Evolutionary conservation across 2,797 vertebrate genomes (phyloP).

Genomic region (Crocodylus rhombifer): DNA sequence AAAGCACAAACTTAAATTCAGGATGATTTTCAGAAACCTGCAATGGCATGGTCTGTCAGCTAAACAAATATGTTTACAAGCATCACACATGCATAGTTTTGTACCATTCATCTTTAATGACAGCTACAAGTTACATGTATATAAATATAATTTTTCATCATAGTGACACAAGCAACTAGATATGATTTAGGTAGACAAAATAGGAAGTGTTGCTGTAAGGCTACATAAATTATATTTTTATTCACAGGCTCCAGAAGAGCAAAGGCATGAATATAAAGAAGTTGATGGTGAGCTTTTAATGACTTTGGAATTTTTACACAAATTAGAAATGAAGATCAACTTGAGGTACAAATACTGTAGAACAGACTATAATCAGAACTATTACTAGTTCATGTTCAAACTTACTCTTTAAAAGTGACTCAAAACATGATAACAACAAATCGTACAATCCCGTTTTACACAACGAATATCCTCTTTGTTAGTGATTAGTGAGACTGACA

Average conservation of each 20-base stretch:
- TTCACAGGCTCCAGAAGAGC: slow-evolving; percentile 15
- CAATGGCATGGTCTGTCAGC: background rate
- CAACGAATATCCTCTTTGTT: background rate
- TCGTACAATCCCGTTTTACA: background rate
- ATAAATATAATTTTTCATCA: slow-evolving; percentile 59
- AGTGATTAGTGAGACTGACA: background rate
- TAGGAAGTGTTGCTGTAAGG: slow-evolving; percentile 66
- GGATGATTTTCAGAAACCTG: background rate
- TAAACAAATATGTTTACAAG: background rate
- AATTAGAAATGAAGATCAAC: slow-evolving; percentile 50
- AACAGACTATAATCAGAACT: slow-evolving; percentile 34
- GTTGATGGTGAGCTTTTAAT: slow-evolving; percentile 22
- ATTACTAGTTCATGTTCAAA: slow-evolving; percentile 5
- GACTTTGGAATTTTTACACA: slow-evolving; percentile 39
- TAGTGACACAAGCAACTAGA: slow-evolving; percentile 56
- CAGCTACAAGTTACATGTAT: slow-evolving; percentile 59
- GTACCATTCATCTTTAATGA: slow-evolving; percentile 69
- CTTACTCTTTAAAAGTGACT: background rate
- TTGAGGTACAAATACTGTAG: slow-evolving; percentile 43
- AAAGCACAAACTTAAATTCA: background rate
- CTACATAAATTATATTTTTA: slow-evolving; percentile 62
- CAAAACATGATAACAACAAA: background rate
- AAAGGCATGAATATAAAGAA: slow-evolving; percentile 74
- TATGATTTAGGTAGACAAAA: slow-evolving; percentile 57
- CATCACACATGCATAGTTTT: background rate